phyloP scores from a whole-genome alignment of 2,888 invertebrate species.

The Stenodera caucasica region DNA sequence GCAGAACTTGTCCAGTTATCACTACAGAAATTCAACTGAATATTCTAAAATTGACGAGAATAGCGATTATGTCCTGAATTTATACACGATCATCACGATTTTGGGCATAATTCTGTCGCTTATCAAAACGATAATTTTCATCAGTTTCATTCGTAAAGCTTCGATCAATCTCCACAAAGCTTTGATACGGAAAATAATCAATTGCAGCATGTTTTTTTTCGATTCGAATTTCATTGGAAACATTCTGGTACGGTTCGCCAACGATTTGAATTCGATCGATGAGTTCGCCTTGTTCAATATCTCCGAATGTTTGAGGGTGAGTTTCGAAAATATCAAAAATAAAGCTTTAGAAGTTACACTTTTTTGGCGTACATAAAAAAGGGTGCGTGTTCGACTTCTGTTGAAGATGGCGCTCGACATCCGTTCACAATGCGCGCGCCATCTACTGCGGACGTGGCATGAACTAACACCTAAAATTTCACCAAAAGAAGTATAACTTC shows the following conservation, averaged over 20 bases:
- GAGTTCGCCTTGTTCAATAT: not conserved
- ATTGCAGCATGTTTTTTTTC: conserved; percentile 9
- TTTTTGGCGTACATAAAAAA: too few species aligned
- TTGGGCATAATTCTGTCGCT: not conserved
- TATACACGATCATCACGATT: conserved; percentile 1
- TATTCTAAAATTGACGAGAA: conserved; percentile 3
- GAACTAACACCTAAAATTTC: too few species aligned
- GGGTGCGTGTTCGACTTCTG: too few species aligned
- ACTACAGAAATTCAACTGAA: not conserved
- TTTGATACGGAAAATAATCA: not conserved
- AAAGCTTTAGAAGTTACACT: too few species aligned
- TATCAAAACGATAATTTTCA: not conserved
- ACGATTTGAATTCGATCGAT: conserved; percentile 3
- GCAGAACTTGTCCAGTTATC: conserved; percentile 13
- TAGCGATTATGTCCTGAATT: not conserved
- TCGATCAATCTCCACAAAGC: conserved; percentile 9
- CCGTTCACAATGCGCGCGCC: too few species aligned
- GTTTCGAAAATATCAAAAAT: too few species aligned
- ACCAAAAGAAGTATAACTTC: too few species aligned
- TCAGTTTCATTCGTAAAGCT: conserved; percentile 7
- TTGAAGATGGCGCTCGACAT: too few species aligned
- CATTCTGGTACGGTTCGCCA: conserved; percentile 12
- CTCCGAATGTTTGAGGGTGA: conserved; percentile 54
- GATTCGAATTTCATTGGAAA: conserved; percentile 13
- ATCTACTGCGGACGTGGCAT: too few species aligned